These are phyloP conservation scores for Poeciliopsis gracilis DNA, from an alignment of 2,797 vertebrate species.

Conservation along the genomic window DNA sequence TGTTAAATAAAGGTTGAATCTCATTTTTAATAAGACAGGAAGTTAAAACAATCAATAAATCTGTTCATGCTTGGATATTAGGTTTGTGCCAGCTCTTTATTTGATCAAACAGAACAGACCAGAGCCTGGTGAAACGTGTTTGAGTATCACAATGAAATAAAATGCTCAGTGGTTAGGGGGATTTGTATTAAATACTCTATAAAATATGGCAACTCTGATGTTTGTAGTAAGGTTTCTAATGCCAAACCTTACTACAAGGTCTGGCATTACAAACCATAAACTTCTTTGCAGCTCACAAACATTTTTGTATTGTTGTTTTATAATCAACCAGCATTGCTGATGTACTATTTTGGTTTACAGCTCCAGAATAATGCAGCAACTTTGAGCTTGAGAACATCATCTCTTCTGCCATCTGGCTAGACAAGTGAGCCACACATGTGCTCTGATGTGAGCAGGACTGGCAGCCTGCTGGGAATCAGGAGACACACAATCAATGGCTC, in stretches of 20 bases:
- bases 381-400: not conserved
- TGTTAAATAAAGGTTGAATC: not conserved
- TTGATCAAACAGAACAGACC: not conserved
- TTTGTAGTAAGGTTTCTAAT: not conserved
- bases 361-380: not conserved
- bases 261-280: no score
- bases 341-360: not conserved
- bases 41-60: not conserved
- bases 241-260: no score
- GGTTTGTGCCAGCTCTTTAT: no score
- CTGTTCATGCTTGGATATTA: not conserved
- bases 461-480: not conserved
- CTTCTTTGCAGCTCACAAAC: not conserved
- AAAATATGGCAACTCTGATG: not conserved
- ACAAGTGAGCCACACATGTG: slow-evolving; percentile 1
- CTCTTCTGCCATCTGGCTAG: not conserved
- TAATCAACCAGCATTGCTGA: not conserved
- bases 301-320: not conserved
- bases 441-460: not conserved
- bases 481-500: not conserved
- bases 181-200: not conserved
- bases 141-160: not conserved
- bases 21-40: not conserved
- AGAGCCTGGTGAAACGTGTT: not conserved
- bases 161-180: not conserved